Conservation (phyloP, 2,113 vertebrate species). For the Boulengerochromis microlepis region DNA sequence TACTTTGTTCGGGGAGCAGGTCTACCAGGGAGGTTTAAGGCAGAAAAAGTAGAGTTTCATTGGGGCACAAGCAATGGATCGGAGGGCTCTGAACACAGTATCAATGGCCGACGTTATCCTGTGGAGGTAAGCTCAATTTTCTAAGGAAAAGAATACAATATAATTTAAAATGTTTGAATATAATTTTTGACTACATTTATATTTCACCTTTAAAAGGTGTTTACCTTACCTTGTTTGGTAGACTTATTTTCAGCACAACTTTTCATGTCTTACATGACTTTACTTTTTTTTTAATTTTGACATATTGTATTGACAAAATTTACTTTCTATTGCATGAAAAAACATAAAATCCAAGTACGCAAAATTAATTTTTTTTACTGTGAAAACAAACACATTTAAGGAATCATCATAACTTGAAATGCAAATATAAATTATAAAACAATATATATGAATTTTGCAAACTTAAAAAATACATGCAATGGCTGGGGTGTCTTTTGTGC, state of each 20-base stretch:
- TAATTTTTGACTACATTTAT: background rate
- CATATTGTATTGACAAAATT: background rate
- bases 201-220: background rate
- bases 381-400: background rate
- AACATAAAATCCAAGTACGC: background rate
- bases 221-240: background rate
- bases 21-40: constrained; percentile 90
- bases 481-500: background rate
- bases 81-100: constrained; percentile 90
- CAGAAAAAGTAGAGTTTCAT: constrained; percentile 96
- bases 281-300: background rate
- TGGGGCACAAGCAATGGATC: constrained; percentile 95
- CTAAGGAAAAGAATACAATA: background rate
- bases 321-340: background rate
- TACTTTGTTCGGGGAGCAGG: constrained; percentile 92
- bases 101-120: constrained; percentile 85
- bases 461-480: background rate
- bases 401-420: background rate
- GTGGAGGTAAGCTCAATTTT: constrained; percentile 82
- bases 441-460: background rate
- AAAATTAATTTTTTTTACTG: background rate
- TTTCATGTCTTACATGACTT: background rate
- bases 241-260: background rate
- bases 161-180: background rate
- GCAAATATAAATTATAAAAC: background rate